Evolutionary conservation across 2,113 vertebrate genomes (phyloP).

Genomic region (Elephas maximus): DNA sequence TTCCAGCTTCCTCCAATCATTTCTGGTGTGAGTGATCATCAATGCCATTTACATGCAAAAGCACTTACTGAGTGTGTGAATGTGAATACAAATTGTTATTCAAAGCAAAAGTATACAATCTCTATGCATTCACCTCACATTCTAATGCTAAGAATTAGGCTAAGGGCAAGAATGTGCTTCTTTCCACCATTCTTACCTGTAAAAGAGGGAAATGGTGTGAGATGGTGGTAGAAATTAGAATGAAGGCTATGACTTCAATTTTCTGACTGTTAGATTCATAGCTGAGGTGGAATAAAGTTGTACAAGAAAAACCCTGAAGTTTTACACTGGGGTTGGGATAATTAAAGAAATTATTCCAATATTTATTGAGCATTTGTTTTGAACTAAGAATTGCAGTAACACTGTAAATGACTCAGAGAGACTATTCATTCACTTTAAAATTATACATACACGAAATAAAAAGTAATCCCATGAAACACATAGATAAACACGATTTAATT

Average conservation of each 20-base stretch:
- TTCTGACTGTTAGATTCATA: background rate
- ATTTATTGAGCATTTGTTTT: background rate
- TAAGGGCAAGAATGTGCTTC: rapidly evolving
- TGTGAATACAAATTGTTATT: slow-evolving; percentile 13
- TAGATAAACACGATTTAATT: background rate
- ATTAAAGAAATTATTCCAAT: background rate
- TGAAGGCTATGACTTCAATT: background rate
- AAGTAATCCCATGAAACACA: background rate
- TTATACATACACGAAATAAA: background rate
- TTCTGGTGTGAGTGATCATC: slow-evolving; percentile 14
- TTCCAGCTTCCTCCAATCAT: background rate
- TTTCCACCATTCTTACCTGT: background rate
- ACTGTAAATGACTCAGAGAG: background rate
- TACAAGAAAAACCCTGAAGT: background rate
- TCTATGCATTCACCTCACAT: background rate
- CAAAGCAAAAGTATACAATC: background rate
- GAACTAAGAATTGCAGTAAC: background rate
- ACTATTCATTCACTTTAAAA: background rate
- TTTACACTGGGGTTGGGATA: background rate
- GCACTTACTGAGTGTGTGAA: background rate
- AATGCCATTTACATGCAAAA: background rate
- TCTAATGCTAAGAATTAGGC: background rate
- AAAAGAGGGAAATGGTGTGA: background rate
- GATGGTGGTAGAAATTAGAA: background rate
- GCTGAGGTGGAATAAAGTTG: background rate